These are phyloP conservation scores for Ochropacha duplaris DNA, from an alignment of 2,888 invertebrate species.

Conservation along the genomic window DNA sequence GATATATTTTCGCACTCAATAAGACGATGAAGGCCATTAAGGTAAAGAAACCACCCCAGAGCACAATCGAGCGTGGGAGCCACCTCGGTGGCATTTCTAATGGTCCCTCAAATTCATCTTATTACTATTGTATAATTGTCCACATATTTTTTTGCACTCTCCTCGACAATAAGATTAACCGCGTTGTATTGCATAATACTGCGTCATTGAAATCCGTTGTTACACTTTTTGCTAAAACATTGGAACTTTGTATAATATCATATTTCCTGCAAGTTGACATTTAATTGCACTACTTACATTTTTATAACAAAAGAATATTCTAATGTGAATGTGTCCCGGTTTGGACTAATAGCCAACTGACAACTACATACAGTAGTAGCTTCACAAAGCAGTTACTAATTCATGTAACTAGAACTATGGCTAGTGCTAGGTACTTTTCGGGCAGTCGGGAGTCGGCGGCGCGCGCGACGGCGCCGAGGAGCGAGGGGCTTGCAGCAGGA, in stretches of 20 bases:
- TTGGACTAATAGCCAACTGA: neutral
- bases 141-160: conserved; percentile 53
- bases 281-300: neutral
- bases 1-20: conserved; percentile 26
- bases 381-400: neutral
- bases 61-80: conserved; percentile 72
- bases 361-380: neutral
- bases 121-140: conserved; percentile 76
- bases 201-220: conserved; percentile 39
- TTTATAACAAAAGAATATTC: neutral
- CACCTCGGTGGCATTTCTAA: conserved; percentile 68
- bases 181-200: conserved; percentile 52
- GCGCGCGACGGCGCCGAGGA: conserved; percentile 10
- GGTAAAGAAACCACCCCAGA: conserved; percentile 51
- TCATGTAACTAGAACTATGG: neutral
- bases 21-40: conserved; percentile 31
- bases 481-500: conserved; percentile 42
- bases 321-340: neutral
- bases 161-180: conserved; percentile 50
- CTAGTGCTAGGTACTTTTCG: neutral
- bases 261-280: neutral
- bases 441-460: neutral
- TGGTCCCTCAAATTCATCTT: conserved; percentile 67
- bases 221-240: conserved; percentile 45
- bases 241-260: neutral